Evolutionary conservation across 2,113 vertebrate species (phyloP).

Genomic region (Nansenia antarctica): DNA sequence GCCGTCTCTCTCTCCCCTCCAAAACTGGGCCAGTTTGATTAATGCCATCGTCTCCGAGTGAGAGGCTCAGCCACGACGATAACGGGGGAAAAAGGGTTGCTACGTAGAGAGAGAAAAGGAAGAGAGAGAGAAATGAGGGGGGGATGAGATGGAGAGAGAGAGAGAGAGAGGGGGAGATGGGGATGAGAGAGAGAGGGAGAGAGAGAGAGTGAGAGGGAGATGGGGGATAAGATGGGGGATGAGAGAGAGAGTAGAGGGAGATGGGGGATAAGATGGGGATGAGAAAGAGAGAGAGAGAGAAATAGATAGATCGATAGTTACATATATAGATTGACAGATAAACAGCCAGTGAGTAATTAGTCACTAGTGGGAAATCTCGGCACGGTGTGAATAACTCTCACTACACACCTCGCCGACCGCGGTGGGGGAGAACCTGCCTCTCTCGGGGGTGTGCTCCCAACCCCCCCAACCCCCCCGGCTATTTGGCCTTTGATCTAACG

Average conservation of each 20-base stretch:
- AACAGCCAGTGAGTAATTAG: slow-evolving; percentile 57
- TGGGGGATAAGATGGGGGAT: not conserved
- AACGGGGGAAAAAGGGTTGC: no score
- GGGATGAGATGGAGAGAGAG: not conserved
- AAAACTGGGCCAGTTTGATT: slow-evolving; percentile 67
- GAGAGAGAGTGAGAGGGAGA: not conserved
- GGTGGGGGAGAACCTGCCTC: no score
- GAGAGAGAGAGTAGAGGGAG: not conserved
- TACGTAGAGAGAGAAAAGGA: slow-evolving; percentile 6
- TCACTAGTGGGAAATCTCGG: slow-evolving; percentile 52
- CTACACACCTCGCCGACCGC: no score
- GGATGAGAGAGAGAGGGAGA: not conserved
- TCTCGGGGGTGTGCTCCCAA: slow-evolving; percentile 9
- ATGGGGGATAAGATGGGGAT: not conserved
- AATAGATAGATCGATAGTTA: slow-evolving; percentile 16
- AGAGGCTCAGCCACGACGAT: slow-evolving; percentile 30
- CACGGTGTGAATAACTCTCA: slow-evolving; percentile 11
- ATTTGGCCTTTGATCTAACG: slow-evolving; percentile 1
- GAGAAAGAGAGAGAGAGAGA: not conserved
- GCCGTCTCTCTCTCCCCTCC: slow-evolving; percentile 23
- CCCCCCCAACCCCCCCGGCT: no score
- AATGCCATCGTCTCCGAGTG: slow-evolving; percentile 47
- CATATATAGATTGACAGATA: slow-evolving; percentile 53
- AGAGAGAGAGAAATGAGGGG: not conserved
- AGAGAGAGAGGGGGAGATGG: not conserved